Conservation (phyloP, 2,797 vertebrate genomes). For the Sciaenops ocellatus region DNA sequence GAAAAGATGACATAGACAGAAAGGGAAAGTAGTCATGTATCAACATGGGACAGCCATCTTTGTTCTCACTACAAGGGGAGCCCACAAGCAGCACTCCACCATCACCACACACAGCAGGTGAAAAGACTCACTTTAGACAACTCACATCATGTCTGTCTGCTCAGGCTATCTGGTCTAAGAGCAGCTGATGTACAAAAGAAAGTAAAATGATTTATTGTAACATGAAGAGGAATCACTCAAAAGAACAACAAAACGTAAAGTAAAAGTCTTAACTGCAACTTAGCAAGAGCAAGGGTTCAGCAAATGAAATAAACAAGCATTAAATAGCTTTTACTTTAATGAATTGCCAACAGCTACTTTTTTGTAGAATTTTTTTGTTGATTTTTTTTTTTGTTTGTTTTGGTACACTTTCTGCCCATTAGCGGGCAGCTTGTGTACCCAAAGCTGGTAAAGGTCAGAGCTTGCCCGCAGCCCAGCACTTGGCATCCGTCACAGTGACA, state of each 20-base stretch:
- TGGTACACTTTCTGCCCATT: slow-evolving; percentile 82
- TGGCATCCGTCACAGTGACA: slow-evolving; percentile 95
- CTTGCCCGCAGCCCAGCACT: slow-evolving; percentile 88
- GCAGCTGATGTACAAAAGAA: slow-evolving; percentile 99
- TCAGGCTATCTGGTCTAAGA: slow-evolving; percentile 99
- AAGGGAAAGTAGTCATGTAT: slow-evolving; percentile 88
- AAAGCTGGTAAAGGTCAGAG: slow-evolving; percentile 90
- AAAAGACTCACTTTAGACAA: slow-evolving; percentile 99
- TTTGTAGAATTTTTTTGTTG: slow-evolving; percentile 18
- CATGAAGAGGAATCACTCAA: slow-evolving; percentile 93
- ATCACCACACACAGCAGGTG: slow-evolving; percentile 99
- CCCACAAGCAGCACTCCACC: slow-evolving; percentile 98
- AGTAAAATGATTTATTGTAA: slow-evolving; percentile 99
- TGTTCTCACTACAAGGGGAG: slow-evolving; percentile 91
- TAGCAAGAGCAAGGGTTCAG: slow-evolving; percentile 99
- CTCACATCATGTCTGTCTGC: slow-evolving; percentile 99
- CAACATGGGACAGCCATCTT: slow-evolving; percentile 95
- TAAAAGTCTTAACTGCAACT: slow-evolving; percentile 92
- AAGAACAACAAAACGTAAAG: slow-evolving; percentile 78
- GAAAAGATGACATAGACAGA: slow-evolving; percentile 89
- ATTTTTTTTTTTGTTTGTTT: slow-evolving; percentile 40
- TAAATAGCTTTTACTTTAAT: slow-evolving; percentile 86
- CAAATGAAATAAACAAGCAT: slow-evolving; percentile 94
- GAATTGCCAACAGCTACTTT: slow-evolving; percentile 66
- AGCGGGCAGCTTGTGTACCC: slow-evolving; percentile 82